Base-by-base conservation (phyloP, 2,797 vertebrate species). In the Poecilia wingei region DNA sequence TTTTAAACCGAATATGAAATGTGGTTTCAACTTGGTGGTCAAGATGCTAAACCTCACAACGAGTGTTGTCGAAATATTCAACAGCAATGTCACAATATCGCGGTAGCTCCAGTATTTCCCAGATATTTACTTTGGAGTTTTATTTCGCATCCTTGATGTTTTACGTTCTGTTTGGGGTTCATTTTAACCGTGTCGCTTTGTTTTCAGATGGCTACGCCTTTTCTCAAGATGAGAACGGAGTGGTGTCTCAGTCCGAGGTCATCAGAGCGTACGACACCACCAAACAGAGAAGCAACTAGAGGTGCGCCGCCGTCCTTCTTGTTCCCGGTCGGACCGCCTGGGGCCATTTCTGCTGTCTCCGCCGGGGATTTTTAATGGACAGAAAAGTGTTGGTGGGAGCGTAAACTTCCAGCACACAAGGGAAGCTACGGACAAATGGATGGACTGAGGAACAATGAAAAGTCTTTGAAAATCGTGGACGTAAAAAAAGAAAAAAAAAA, bases 191-290 rank as follows among this genome's bases (percentile, higher is more conserved):
- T 39, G 74, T 74, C 2, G 78, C 31, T 86, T 46, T 90, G 79
- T 92, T 45, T 47, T 87, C 95, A 99, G 98, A 99, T 87, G 98
- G 98, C 61, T 99, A 98, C 36, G 98, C 98, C 7, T 99, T 99
- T 96, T 99, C 98, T 87, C 98, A 99, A 94, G 98, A 99, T 94
- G 98, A 99, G 91, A 97, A 99, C 0, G 98, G 98, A 7, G 98
- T 97, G 84, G 98, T 99, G 85, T 97, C 97, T 84, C 98, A 99
- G 91, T 98, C 97, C 1, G 95, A 99, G 95, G 96, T 99, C 7
- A 97, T 99, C 69, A 98, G 98, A 77, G 97, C 98, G 86, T 99
- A 99, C 0, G 98, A 99, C 93, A 99, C 98, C 84, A 99, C 98
- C 86, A 99, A 99, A 85, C 97, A 98, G 95, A 96, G 97, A 94